These are phyloP conservation scores for Eremobia ochroleuca DNA, from an alignment of 2,888 invertebrate species.

Conservation along the genomic window DNA sequence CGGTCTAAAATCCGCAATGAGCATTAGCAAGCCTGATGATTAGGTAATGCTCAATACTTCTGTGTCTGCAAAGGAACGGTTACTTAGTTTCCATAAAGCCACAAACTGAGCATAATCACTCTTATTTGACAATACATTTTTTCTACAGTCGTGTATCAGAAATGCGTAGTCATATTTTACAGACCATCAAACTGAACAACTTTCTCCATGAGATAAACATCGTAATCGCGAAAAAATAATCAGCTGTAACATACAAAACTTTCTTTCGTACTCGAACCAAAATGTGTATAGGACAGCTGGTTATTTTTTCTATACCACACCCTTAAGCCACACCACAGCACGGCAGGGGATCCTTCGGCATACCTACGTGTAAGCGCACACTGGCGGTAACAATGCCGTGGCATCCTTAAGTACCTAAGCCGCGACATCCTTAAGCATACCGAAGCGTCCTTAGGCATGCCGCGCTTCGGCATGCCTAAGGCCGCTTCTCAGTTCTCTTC, in stretches of 20 bases:
- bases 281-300: neutral
- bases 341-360: no score
- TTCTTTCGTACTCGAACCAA: neutral
- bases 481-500: no score
- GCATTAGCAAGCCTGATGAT: neutral
- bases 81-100: neutral
- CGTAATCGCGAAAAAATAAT: neutral
- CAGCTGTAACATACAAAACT: neutral
- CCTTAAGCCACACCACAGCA: no score
- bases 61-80: no score
- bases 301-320: neutral
- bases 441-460: no score
- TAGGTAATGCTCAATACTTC: neutral
- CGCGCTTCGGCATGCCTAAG: no score
- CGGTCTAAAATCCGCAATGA: neutral
- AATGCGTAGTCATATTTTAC: neutral
- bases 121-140: neutral
- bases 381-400: no score
- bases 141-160: neutral
- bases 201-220: neutral
- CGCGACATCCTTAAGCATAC: no score
- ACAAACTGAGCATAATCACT: neutral
- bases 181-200: neutral
- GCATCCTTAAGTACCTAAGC: no score
- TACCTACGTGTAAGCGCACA: no score